Evolutionary conservation across 2,888 invertebrate genomes (phyloP).

Genomic region (Stenodema calcarata): DNA sequence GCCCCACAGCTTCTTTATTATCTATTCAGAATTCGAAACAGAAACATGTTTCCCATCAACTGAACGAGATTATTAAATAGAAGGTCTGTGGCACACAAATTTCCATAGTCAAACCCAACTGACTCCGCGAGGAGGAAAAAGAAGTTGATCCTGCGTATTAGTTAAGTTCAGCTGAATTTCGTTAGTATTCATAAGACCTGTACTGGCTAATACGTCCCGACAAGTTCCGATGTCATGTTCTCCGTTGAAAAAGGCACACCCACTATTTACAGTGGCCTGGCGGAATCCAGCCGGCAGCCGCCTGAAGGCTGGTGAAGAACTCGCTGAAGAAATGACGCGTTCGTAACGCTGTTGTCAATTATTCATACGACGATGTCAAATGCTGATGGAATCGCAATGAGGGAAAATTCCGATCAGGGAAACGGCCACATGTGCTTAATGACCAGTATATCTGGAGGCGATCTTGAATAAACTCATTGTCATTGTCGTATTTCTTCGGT

Average conservation of each 20-base stretch:
- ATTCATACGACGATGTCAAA: not conserved
- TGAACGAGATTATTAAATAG: too few species aligned
- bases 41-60: too few species aligned
- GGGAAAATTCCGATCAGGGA: constrained; percentile 3
- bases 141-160: not conserved
- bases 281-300: not conserved
- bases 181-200: not conserved
- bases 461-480: not conserved
- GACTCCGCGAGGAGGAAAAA: not conserved
- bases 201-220: not conserved
- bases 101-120: too few species aligned
- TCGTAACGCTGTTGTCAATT: constrained; percentile 6
- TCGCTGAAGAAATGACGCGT: not conserved
- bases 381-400: not conserved
- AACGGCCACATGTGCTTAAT: not conserved
- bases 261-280: not conserved
- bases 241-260: not conserved
- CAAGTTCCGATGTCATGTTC: not conserved
- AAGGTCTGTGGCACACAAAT: too few species aligned
- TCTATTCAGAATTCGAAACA: too few species aligned
- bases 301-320: not conserved
- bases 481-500: not conserved
- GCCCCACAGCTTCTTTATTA: too few species aligned
- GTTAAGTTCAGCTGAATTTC: not conserved
- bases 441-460: not conserved